A percentile compares a stretch with the other conserved stretches of the same genome.
Conservation (phyloP, 2,113 vertebrate genomes). For the Toxotes chatareus region DNA sequence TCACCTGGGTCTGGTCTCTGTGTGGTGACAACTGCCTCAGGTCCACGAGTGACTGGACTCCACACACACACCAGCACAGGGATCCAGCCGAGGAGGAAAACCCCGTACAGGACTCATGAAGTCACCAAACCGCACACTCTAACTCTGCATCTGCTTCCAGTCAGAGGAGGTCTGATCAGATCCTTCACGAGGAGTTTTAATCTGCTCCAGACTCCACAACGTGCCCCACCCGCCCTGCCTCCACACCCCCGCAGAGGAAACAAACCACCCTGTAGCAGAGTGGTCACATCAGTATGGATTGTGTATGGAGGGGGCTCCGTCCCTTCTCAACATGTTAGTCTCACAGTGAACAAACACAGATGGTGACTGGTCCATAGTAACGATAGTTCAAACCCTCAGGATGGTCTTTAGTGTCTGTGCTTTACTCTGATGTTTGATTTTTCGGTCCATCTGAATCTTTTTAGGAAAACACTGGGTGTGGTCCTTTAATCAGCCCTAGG, state of each 20-base stretch:
- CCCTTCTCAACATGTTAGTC: too few species aligned
- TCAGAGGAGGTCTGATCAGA: constrained; percentile 35
- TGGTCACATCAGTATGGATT: constrained; percentile 42
- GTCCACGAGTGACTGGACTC: not conserved
- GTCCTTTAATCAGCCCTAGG: too few species aligned
- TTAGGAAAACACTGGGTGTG: too few species aligned
- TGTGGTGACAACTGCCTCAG: constrained; percentile 4
- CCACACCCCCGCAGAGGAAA: constrained; percentile 27
- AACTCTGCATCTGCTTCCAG: constrained; percentile 50
- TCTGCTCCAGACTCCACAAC: constrained; percentile 21
- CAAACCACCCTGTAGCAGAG: constrained; percentile 15
- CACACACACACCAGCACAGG: not conserved
- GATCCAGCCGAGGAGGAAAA: constrained; percentile 16
- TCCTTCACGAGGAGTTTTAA: constrained; percentile 27
- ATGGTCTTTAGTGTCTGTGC: too few species aligned
- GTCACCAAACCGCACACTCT: constrained; percentile 24
- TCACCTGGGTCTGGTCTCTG: not conserved
- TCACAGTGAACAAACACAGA: too few species aligned
- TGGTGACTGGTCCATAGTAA: too few species aligned
- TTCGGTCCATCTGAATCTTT: too few species aligned
- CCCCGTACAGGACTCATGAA: constrained; percentile 27
- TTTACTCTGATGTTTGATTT: too few species aligned
- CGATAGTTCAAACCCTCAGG: too few species aligned
- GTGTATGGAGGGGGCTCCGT: not conserved
- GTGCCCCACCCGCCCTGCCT: constrained; percentile 27